These are phyloP conservation scores for Drosophila mayaguana DNA, from an alignment of 2,888 invertebrate genomes.

Conservation along the genomic window DNA sequence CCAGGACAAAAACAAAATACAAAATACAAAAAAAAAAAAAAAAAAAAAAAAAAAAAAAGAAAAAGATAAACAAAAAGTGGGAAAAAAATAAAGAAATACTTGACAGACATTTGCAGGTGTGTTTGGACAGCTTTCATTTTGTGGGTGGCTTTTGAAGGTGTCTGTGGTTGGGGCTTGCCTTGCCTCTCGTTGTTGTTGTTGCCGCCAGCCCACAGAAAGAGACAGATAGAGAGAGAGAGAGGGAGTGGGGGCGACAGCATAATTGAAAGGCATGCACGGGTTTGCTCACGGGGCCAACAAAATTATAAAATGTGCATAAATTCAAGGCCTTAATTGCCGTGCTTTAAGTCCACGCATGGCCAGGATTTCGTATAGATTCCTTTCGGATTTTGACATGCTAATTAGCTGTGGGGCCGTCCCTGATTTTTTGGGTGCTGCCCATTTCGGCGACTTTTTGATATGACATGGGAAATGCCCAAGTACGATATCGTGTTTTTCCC, in stretches of 20 bases:
- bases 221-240: neutral
- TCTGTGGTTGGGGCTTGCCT: conserved; percentile 30
- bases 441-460: conserved; percentile 37
- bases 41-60: conserved; percentile 11
- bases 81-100: conserved; percentile 31
- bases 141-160: conserved; percentile 29
- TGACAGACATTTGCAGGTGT: conserved; percentile 73
- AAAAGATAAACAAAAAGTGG: neutral
- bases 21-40: neutral
- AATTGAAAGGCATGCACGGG: conserved; percentile 71
- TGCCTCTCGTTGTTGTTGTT: conserved; percentile 39
- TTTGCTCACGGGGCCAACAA: conserved; percentile 37
- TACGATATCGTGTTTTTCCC: conserved; percentile 5
- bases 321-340: conserved; percentile 63
- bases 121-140: conserved; percentile 50
- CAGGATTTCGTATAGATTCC: conserved; percentile 30
- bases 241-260: conserved; percentile 51
- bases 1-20: conserved; percentile 11
- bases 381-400: conserved; percentile 59
- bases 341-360: conserved; percentile 30
- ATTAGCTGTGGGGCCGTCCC: conserved; percentile 53
- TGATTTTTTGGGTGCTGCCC: conserved; percentile 37
- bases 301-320: conserved; percentile 68
- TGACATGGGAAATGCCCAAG: conserved; percentile 16
- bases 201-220: conserved; percentile 49